Evolutionary conservation across 1,140 invertebrate species (phyloP), one percentile per base, ranked within the genome.

Genomic region (Potamilus streckersoni): DNA sequence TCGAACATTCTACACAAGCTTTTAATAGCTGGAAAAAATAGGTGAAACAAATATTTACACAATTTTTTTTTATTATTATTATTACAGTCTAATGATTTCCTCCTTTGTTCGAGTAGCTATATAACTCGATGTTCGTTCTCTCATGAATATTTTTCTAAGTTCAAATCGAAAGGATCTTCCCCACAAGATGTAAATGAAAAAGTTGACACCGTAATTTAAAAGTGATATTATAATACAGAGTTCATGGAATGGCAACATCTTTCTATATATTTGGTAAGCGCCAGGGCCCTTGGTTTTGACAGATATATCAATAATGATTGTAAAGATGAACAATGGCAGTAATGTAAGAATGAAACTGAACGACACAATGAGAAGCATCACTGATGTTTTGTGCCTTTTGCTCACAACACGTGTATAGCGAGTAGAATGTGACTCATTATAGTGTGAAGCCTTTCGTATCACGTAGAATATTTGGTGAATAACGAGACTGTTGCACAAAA

Each of bases 101-200:
- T 38, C 38, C 38, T 38, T 38, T 38, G 38, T 38, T 38, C 38
- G 4, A 38, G 38, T 38, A 38, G 4, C 38, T 38, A 38, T 38
- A 8, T 38, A 38, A 38, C 38, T 38, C 8, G 38, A 38, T 38
- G 38, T 38, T 38, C 38, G 69, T 59, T 82, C 73, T 19, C 69
- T 74, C 31, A 58, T 55, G 49, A 88, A 85, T 16, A 88, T 73
- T 16, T 80, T 72, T 38, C 81, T 72, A 55, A 88, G 74, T 71
- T 88, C 85, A 56, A 77, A 74, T n/a, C 86, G 77, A 73, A 87
- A 88, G 31, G 82, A 82, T 63, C 79, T 82, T 16, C 84, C 86
- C 27, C 83, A 87, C 27, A 87, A 49, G 19, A 88, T 80, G 71
- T 87, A 87, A 23, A 88, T 85, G 73, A 83, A 87, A 71, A 88